Evolutionary conservation across 2,797 vertebrate genomes (phyloP).

Genomic region (Mormyrus proboscirostris): DNA sequence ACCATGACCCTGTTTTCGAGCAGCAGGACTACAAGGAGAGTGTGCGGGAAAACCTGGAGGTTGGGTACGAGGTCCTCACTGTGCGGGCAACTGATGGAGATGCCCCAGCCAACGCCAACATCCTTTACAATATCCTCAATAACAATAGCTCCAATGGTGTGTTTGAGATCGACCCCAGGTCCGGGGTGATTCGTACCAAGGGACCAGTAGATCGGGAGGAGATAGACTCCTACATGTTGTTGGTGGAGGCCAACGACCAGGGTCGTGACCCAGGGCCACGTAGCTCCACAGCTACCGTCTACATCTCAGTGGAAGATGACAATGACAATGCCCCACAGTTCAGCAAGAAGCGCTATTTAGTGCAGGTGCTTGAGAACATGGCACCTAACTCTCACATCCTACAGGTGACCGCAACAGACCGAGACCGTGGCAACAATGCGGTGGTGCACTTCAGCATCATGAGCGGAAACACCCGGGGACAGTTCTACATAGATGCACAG

Average conservation of each 20-base stretch:
- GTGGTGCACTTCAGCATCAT: constrained; percentile 92
- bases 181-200: constrained; percentile 85
- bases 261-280: constrained; percentile 80
- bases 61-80: constrained; percentile 87
- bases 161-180: constrained; percentile 86
- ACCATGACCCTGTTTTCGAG: constrained; percentile 84
- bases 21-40: constrained; percentile 88
- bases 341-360: constrained; percentile 83
- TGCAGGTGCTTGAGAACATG: constrained; percentile 79
- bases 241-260: constrained; percentile 84
- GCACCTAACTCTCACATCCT: constrained; percentile 71
- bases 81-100: constrained; percentile 88
- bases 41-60: constrained; percentile 87
- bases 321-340: constrained; percentile 91
- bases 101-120: constrained; percentile 80
- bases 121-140: constrained; percentile 81
- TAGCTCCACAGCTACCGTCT: constrained; percentile 77
- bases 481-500: constrained; percentile 91
- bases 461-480: constrained; percentile 87
- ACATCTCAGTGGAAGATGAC: constrained; percentile 84
- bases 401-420: constrained; percentile 78
- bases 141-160: constrained; percentile 58
- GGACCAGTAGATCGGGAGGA: constrained; percentile 80
- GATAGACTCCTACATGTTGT: constrained; percentile 73
- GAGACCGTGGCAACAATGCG: constrained; percentile 81